Percentiles rank a stretch among this genome's conserved stretches.
These are phyloP conservation scores for Typhlomys cinereus DNA, from an alignment of 2,113 vertebrate species.

Conservation along the genomic window DNA sequence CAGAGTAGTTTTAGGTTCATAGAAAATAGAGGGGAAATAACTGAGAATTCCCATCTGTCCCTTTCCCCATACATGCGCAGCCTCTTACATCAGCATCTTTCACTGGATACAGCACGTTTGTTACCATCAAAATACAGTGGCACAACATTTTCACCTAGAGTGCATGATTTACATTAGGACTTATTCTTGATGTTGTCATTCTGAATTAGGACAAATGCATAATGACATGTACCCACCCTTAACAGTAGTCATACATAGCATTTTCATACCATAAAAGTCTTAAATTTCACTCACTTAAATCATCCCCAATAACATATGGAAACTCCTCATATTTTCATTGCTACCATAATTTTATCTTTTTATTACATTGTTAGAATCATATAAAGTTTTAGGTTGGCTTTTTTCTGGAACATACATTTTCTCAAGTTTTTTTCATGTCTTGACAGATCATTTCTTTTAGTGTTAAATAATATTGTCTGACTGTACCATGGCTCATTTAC, in stretches of 20 bases:
- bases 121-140: background rate
- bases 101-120: background rate
- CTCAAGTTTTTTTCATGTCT: background rate
- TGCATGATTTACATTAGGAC: background rate
- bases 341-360: background rate
- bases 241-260: background rate
- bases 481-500: background rate
- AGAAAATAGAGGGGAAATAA: background rate
- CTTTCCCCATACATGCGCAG: background rate
- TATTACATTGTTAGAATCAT: background rate
- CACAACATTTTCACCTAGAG: too few species aligned
- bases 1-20: background rate
- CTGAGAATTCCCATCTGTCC: background rate
- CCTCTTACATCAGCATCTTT: background rate
- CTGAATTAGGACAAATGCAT: background rate
- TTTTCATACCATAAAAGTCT: background rate
- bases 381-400: background rate
- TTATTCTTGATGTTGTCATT: background rate
- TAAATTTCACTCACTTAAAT: too few species aligned
- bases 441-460: background rate
- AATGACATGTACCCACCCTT: background rate
- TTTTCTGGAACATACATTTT: too few species aligned
- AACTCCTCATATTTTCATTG: background rate
- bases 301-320: background rate
- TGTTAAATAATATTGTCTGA: background rate